Base-by-base conservation (phyloP, 2,797 vertebrate species). In the Xiphorhynchus erythropygius region DNA sequence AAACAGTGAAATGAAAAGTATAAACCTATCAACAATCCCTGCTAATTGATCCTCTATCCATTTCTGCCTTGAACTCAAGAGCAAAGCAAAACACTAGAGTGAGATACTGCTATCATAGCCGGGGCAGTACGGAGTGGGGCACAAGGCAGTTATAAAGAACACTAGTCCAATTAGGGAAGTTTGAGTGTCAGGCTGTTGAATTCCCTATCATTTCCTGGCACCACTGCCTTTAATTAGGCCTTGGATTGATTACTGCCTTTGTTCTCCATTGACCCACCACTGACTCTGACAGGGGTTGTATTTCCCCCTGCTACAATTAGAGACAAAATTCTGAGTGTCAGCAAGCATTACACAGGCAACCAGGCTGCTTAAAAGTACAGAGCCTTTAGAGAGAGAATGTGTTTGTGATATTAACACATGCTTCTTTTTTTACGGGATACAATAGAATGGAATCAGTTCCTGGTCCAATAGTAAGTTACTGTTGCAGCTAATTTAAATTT, bases 231-330 rank as follows among this genome's bases (percentile, higher is more conserved):
- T 95, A 93, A 95, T 96, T 96, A 95, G 87, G 59, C 53, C 62
- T 82, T 93, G 62, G 95, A 95, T 93, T 95, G 94, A 97, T 97
- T 90, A 77, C 84, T 83, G 76, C 56, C 86, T 96, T 96, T 95
- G 86, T 68, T 91, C 74, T 77, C 74, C 56, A 35, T 23, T 96
- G 87, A 89, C 84, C 84, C 30, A 77, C 91, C 75, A 56, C 53
- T 93, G 89, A 88, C 53, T 92, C 73, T 62, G 70, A 76, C 75
- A 69, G 30, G 17, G 56, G 79, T 11, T 69, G 42, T 65, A 62
- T 74, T 93, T 89, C 92, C 80, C 80, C 19, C 73, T 56, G 52
- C 81, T 68, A 84, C 68, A 84, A 92, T 96, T 89, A 90, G 60
- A 87, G 63, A 49, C 65, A 53, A 78, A 94, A 76, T 81, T 96